Percentiles rank a stretch among this genome's conserved stretches.
phyloP scores from a whole-genome alignment of 1,140 invertebrate genomes.

The Diachasmimorpha longicaudata region DNA sequence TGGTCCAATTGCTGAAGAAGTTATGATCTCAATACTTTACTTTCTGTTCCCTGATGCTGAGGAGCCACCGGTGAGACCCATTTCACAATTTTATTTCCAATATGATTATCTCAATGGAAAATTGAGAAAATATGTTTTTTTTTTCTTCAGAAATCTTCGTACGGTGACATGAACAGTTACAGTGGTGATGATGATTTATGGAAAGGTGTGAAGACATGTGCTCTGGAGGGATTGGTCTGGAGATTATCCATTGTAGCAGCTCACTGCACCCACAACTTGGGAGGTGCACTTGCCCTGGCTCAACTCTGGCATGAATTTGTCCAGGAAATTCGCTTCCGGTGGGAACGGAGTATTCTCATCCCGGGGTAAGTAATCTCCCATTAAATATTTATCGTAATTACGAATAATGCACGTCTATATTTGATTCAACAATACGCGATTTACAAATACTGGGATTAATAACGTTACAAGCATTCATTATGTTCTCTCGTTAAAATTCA shows the following conservation, averaged over 20 bases:
- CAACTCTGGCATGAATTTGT: slow-evolving; percentile 94
- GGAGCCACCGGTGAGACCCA: slow-evolving; percentile 62
- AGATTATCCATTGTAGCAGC: slow-evolving; percentile 81
- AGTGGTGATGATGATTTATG: slow-evolving; percentile 52
- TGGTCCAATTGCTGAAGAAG: slow-evolving; percentile 77
- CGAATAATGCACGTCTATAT: slow-evolving; percentile 14
- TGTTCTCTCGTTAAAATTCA: neutral
- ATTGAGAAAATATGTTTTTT: neutral
- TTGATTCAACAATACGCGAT: slow-evolving; percentile 12
- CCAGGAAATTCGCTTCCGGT: slow-evolving; percentile 87
- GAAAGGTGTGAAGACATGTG: slow-evolving; percentile 76
- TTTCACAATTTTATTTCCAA: neutral
- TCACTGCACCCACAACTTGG: slow-evolving; percentile 78
- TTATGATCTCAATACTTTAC: slow-evolving; percentile 79
- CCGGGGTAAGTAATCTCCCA: slow-evolving; percentile 76
- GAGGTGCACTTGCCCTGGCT: slow-evolving; percentile 80
- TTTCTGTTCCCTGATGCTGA: slow-evolving; percentile 91
- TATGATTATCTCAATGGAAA: neutral
- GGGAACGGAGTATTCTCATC: slow-evolving; percentile 81
- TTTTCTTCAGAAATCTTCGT: slow-evolving; percentile 52
- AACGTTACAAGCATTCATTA: neutral
- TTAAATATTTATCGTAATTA: neutral
- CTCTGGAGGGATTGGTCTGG: slow-evolving; percentile 81
- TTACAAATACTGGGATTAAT: slow-evolving; percentile 13
- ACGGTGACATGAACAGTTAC: slow-evolving; percentile 41